A percentile compares a stretch with the other conserved stretches of the same genome.
Conservation (phyloP, 2,113 vertebrate genomes). For the Chitala chitala region DNA sequence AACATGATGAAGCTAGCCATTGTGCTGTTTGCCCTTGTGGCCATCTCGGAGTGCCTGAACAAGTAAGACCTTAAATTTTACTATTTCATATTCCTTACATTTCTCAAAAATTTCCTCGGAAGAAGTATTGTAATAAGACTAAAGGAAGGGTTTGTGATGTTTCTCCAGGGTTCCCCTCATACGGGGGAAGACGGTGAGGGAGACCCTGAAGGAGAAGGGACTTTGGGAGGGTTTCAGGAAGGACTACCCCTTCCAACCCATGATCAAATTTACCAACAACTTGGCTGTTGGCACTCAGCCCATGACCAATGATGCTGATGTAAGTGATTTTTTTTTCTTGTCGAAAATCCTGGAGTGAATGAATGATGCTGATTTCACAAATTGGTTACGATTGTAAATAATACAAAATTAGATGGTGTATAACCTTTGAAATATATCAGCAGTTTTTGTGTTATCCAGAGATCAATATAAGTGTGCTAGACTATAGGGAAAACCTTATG, state of each 20-base stretch:
- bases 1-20: slow-evolving; percentile 42
- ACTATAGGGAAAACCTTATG: too few relatives aligned
- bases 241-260: slow-evolving; percentile 40
- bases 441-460: too few relatives aligned
- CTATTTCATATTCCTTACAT: neutral
- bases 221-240: slow-evolving; percentile 42
- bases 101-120: neutral
- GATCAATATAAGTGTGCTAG: too few relatives aligned
- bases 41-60: slow-evolving; percentile 41
- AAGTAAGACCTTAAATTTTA: slow-evolving; percentile 35
- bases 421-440: too few relatives aligned
- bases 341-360: neutral
- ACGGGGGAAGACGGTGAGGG: slow-evolving; percentile 45
- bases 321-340: slow-evolving; percentile 21
- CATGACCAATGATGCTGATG: slow-evolving; percentile 50
- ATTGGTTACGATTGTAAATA: too few relatives aligned
- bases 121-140: neutral
- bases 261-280: slow-evolving; percentile 30
- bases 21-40: slow-evolving; percentile 41
- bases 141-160: neutral
- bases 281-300: slow-evolving; percentile 20
- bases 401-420: too few relatives aligned
- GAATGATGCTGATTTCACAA: too few relatives aligned
- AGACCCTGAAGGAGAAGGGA: slow-evolving; percentile 42
- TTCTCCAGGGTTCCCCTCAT: slow-evolving; percentile 43